These are phyloP conservation scores for Eurois occulta DNA, from an alignment of 2,888 invertebrate species.

Conservation along the genomic window DNA sequence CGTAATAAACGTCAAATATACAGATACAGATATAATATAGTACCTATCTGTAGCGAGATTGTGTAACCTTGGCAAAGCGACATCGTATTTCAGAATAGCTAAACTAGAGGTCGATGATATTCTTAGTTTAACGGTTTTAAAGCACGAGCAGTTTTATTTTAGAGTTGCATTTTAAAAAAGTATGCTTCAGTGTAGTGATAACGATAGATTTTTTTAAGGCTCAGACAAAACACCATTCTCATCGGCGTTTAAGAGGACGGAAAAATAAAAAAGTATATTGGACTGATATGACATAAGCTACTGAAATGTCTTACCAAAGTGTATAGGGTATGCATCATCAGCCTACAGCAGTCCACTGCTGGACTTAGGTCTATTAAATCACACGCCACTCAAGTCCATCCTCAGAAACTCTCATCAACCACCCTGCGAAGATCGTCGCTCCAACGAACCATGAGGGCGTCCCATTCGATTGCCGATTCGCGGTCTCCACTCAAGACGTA, in stretches of 20 bases:
- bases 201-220: neutral
- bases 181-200: neutral
- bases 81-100: conserved; percentile 61
- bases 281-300: neutral
- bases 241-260: neutral
- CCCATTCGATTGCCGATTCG: too few species aligned
- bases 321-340: too few species aligned
- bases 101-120: conserved; percentile 64
- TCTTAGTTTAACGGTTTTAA: conserved; percentile 40
- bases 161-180: conserved; percentile 26
- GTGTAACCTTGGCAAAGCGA: conserved; percentile 70
- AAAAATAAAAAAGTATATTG: neutral
- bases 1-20: conserved; percentile 56
- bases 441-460: too few species aligned
- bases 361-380: too few species aligned
- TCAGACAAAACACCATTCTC: neutral
- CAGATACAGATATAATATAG: conserved; percentile 37
- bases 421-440: too few species aligned
- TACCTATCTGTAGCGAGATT: conserved; percentile 49
- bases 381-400: too few species aligned
- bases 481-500: too few species aligned
- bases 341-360: too few species aligned
- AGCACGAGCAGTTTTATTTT: conserved; percentile 46
- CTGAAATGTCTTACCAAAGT: neutral
- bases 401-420: too few species aligned